These are phyloP conservation scores for Montifringilla adamsi DNA, from an alignment of 2,113 vertebrate species.

Conservation along the genomic window DNA sequence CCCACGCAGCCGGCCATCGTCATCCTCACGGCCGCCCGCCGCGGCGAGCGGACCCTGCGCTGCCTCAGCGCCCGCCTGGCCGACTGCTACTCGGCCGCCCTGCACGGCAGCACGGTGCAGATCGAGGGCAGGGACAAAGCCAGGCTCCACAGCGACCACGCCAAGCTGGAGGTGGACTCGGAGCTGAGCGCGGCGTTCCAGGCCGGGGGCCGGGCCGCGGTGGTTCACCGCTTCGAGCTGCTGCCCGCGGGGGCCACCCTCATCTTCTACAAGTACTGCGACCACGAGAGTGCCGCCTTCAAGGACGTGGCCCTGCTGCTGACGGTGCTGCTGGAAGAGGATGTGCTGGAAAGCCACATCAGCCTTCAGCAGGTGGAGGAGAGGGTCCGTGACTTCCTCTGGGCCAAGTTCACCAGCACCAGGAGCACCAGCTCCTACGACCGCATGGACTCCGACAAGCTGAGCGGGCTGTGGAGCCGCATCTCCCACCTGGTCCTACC, in stretches of 20 bases:
- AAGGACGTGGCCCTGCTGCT: slow-evolving; percentile 86
- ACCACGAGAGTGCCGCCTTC: slow-evolving; percentile 90
- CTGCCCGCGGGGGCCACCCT: slow-evolving; percentile 88
- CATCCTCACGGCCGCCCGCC: slow-evolving; percentile 80
- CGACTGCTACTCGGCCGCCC: slow-evolving; percentile 70
- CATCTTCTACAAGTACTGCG: slow-evolving; percentile 97
- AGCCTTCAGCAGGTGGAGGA: slow-evolving; percentile 80
- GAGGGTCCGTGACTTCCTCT: slow-evolving; percentile 85
- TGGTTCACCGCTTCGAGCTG: slow-evolving; percentile 86
- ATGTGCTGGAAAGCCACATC: slow-evolving; percentile 63
- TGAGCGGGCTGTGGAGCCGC: slow-evolving; percentile 82
- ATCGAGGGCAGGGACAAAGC: slow-evolving; percentile 73
- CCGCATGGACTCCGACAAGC: slow-evolving; percentile 76
- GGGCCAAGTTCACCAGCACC: slow-evolving; percentile 69
- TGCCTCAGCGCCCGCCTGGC: slow-evolving; percentile 83
- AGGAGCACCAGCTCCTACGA: slow-evolving; percentile 41
- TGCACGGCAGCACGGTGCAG: slow-evolving; percentile 71
- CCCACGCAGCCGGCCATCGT: slow-evolving; percentile 85
- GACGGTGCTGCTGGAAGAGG: slow-evolving; percentile 84
- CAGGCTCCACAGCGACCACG: slow-evolving; percentile 75
- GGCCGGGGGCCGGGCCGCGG: slow-evolving; percentile 75
- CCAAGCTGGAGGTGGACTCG: slow-evolving; percentile 84
- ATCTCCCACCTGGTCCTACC: slow-evolving; percentile 82
- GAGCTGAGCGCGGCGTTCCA: slow-evolving; percentile 80
- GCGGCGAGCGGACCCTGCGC: slow-evolving; percentile 76